Evolutionary conservation across 92 coral and sea anemone species (phyloP).

Genomic region (Pocillopora grandis): DNA sequence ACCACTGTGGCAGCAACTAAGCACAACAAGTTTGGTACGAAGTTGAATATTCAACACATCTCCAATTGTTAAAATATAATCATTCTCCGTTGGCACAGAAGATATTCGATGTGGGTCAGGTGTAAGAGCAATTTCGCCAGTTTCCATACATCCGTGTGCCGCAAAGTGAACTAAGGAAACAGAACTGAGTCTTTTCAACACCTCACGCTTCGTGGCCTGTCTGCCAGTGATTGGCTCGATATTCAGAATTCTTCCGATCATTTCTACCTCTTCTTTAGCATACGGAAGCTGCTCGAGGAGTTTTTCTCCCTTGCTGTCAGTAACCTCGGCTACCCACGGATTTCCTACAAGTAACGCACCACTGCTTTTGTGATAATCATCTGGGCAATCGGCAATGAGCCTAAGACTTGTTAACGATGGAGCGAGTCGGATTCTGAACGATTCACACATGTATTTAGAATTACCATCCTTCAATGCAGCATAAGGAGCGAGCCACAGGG

Average conservation of each 20-base stretch:
- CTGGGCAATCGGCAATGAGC: neutral
- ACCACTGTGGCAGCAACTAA: conserved; percentile 1
- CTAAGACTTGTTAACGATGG: neutral
- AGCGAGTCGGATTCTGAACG: neutral
- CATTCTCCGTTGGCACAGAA: neutral
- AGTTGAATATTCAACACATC: neutral
- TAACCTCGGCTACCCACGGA: conserved; percentile 12
- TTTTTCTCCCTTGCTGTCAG: neutral
- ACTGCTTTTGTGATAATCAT: neutral
- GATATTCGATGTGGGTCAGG: neutral
- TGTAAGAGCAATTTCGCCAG: conserved; percentile 8
- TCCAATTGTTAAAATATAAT: neutral
- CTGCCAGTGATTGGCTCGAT: neutral
- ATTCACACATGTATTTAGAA: neutral
- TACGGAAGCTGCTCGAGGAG: neutral
- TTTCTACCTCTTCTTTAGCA: conserved; percentile 1
- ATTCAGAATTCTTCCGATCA: neutral
- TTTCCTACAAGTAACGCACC: neutral
- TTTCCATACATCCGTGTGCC: neutral
- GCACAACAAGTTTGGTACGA: neutral
- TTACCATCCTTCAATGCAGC: neutral
- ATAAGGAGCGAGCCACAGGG: conserved; percentile 1
- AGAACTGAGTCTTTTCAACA: neutral
- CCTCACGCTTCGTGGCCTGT: neutral
- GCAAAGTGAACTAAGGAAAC: conserved; percentile 7